Evolutionary conservation across 2,888 invertebrate species (phyloP), one percentile per base, ranked within the genome.

Genomic region (Eurytoma adleriae): DNA sequence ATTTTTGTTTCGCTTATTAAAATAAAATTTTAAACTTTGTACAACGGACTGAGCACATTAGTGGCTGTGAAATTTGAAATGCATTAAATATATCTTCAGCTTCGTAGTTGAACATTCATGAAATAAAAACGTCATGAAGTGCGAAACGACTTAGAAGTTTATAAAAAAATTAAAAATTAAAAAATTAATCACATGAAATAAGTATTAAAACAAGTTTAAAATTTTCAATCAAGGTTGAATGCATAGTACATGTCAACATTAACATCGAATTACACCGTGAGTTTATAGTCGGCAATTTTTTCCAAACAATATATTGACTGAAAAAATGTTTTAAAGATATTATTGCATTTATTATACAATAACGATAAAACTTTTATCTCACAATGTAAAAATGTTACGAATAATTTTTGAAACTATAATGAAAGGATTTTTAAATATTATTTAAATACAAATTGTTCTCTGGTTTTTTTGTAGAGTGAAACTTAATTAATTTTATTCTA

Each of bases 1-100:
- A 57, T 59, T 24, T 24, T 24, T 59, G 20, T 59, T 67, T 67
- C n/a, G 40, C 40, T 40, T 40, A 40, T 40, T 10, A 40, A 40
- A 10, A 40, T 40, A 40, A 40, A 40, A 40, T 40, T 7, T 54
- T 52, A 52, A 54, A 61, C 62, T 52, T 68, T 62, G 50, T 30
- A 59, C 16, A 72, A 72, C 13, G 40, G 18, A 64, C 64, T 62
- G 64, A 18, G 64, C 64, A 64, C 64, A 14, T 64, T 73, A 56
- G 61, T 54, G 20, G 40, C 64, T 50, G 64, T 66, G 48, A 74
- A 57, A 48, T 40, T 18, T 20, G 40, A 48, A 74, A 67, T n/a
- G 57, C 10, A 52, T 16, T 68, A 56, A 30, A n/a, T n/a, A 20
- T 67, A 48, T 72, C 59, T 67, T 75, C 48, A 56, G 56, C 2